Evolutionary conservation across 1,140 invertebrate genomes (phyloP).

Genomic region (Limonius californicus): DNA sequence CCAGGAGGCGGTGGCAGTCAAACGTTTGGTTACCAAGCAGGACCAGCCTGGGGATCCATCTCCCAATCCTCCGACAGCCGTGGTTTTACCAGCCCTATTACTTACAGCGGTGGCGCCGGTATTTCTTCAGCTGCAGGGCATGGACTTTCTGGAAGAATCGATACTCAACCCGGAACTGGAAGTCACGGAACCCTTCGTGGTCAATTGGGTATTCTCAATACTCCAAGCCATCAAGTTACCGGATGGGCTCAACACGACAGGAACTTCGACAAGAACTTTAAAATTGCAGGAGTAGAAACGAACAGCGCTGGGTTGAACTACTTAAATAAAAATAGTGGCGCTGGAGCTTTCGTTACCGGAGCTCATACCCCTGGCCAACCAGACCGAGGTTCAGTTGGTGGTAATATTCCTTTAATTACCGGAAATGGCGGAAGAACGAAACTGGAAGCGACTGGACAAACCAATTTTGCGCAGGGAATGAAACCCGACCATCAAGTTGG

Average conservation of each 20-base stretch:
- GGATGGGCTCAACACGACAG: conserved; percentile 2
- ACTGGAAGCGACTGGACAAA: neutral
- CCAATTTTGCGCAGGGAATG: neutral
- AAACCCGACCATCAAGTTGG: conserved; percentile 2
- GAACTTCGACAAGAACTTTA: neutral
- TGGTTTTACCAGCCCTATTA: neutral
- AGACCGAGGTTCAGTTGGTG: neutral
- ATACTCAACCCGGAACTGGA: neutral
- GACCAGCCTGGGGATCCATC: neutral
- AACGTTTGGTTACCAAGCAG: neutral
- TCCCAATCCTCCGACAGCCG: neutral
- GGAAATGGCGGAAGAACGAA: neutral
- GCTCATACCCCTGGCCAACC: neutral
- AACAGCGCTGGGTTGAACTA: neutral
- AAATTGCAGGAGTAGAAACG: neutral
- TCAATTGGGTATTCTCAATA: neutral
- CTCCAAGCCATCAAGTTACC: neutral
- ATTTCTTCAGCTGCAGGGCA: neutral
- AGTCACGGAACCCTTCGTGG: neutral
- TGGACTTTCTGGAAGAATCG: neutral
- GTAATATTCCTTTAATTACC: neutral
- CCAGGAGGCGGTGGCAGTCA: neutral
- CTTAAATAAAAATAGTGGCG: neutral
- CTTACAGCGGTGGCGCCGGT: neutral
- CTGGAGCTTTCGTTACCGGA: neutral